Base-by-base conservation (phyloP, 2,888 invertebrate species). In the Barypeithes pellucidus region DNA sequence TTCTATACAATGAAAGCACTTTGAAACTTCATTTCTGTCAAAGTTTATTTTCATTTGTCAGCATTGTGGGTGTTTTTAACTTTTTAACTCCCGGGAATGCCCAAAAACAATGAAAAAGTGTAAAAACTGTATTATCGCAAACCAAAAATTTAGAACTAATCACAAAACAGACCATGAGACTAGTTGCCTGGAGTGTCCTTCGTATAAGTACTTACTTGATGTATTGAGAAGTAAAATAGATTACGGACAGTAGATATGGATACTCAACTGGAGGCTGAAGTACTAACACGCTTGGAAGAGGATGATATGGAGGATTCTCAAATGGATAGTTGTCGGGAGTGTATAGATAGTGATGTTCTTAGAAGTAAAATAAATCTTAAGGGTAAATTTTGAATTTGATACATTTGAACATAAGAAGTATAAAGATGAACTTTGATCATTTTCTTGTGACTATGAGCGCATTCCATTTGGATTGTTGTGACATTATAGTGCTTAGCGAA, bases 391-490 rank as follows among this genome's bases (percentile, higher is more conserved):
- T 24, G 5, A 24, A 24, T 36, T 9, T 36, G 36, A 7, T 36
- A 5, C 36, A 36, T 12, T 36, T 36, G 36, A 8, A 36, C 36
- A 36, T 36, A 36, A 36, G 8, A 36, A 36, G 12, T 9, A 36
- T 41, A 12, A 14, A 41, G 1, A 12, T n/a, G 14, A 50, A 80
- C 79, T 84, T 73, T 24, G 24, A 24, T 24, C 24, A 24, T 24
- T 24, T 24, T 24, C 24, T 24, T 24, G 24, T 24, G 5, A 24
- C 24, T 24, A 4, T 24, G 5, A 24, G 24, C 24, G 5, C 24
- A 4, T 24, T 24, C 5, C 2, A 24, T 24, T 5, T 24, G 24
- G 3, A 24, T 5, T 39, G 9, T 39, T 39, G 39, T 39, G 12
- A 43, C 43, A n/a, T 14, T 2, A 43, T 24, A 4, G 24, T 24